These are phyloP conservation scores for Rhinoraja longicauda DNA, from an alignment of 2,797 vertebrate species.

Conservation along the genomic window DNA sequence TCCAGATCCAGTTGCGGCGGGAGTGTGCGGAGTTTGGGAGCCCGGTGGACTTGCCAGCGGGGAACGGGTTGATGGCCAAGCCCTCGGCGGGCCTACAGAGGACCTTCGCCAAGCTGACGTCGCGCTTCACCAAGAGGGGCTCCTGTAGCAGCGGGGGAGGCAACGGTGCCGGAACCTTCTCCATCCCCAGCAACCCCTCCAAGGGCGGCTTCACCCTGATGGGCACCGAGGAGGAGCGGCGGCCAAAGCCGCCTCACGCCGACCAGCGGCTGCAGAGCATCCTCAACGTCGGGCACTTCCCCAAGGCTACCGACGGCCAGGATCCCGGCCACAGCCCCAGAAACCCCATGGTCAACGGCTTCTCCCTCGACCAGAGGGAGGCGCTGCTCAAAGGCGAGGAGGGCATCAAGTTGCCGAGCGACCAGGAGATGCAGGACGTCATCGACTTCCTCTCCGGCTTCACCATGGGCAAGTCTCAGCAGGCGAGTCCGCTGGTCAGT, in stretches of 20 bases:
- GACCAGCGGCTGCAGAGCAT: conserved; percentile 77
- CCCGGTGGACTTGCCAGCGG: conserved; percentile 73
- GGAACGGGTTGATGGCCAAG: conserved; percentile 69
- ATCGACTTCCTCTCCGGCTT: conserved; percentile 98
- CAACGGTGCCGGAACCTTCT: conserved; percentile 70
- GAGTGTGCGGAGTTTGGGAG: conserved; percentile 76
- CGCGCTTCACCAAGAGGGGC: conserved; percentile 91
- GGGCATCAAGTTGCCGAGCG: conserved; percentile 93
- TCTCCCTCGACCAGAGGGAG: conserved; percentile 56
- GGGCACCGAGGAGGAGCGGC: conserved; percentile 58
- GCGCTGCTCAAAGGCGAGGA: conserved; percentile 55
- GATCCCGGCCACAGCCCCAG: conserved; percentile 55
- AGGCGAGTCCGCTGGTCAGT: conserved; percentile 85
- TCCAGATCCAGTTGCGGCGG: conserved; percentile 93
- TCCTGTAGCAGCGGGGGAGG: conserved; percentile 67
- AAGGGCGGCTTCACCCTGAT: conserved; percentile 69
- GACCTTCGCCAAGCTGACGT: conserved; percentile 95
- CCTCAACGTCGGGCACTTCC: conserved; percentile 72
- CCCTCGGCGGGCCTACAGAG: conserved; percentile 85
- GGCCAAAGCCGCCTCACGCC: conserved; percentile 61
- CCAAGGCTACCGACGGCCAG: conserved; percentile 61
- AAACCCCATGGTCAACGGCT: conserved; percentile 71
- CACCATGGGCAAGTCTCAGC: conserved; percentile 97
- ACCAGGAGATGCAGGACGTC: conserved; percentile 99
- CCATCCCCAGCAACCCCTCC: conserved; percentile 84